Evolutionary conservation across 2,888 invertebrate genomes (phyloP), one percentile per base, ranked within the genome.

Genomic region (Metopia argyrocephala): DNA sequence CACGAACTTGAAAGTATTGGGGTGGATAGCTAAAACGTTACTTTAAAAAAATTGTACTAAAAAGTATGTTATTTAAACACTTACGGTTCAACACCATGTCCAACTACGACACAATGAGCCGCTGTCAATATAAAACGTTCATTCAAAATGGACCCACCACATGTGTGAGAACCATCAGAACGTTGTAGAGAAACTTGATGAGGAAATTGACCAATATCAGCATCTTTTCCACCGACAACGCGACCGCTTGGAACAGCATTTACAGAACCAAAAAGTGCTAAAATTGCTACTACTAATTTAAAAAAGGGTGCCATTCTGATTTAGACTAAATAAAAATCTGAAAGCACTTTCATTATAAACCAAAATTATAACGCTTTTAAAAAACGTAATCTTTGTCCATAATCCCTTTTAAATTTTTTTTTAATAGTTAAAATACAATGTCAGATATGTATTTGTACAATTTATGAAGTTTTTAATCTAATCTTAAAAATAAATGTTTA

Each of bases 161-260:
- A 89, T 18, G 82, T 68, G 76, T 89, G 88, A 0, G 31, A 64
- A 2, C 85, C 85, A 38, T 85, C 66, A 15, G 74, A 76, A 1
- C 81, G 83, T 54, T 87, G 86, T 56, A 90, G 28, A 0, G 91
- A 91, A 2, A 89, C 84, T 84, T 89, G 90, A 84, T 89, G 87
- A 0, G 91, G 91, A 82, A 89, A 88, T 59, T 90, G 87, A 5
- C 87, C 89, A 12, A 86, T 83, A 0, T 64, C 76, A 0, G 90
- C 91, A 21, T 84, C 50, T 1, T 78, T 57, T 0, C 91, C 90
- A 2, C 87, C 87, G 0, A 87, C 73, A n/a, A 84, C 68, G 5
- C 86, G 86, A 21, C 57, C 57, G 38, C 66, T 62, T 1, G 80
- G 80, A 12, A 68, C 20, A 5, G 74, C 69, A 64, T 38, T 48